These are phyloP conservation scores for Leptinotarsa defecta DNA, from an alignment of 1,140 invertebrate genomes.

Conservation along the genomic window DNA sequence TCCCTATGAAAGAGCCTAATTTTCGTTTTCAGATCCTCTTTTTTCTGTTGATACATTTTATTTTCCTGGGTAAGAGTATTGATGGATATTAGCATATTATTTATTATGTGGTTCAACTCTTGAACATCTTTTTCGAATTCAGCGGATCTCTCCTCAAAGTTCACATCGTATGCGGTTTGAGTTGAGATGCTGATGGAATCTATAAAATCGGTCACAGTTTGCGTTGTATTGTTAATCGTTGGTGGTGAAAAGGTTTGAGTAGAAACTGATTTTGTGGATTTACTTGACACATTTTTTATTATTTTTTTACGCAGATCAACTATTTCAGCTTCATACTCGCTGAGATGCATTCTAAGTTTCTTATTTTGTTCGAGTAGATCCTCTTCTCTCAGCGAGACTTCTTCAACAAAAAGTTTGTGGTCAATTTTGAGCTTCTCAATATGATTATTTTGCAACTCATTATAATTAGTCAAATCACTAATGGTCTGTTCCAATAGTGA, in stretches of 20 bases:
- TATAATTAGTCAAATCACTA: conserved; percentile 5
- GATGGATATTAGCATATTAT: conserved; percentile 9
- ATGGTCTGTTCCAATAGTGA: conserved; percentile 7
- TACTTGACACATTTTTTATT: no score
- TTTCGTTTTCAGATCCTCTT: background rate
- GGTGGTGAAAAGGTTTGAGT: background rate
- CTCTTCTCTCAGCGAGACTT: background rate
- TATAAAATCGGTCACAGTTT: background rate
- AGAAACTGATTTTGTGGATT: no score
- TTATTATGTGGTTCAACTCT: conserved; percentile 1
- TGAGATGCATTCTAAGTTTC: background rate
- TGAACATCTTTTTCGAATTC: background rate
- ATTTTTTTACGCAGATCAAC: no score
- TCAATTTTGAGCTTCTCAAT: conserved; percentile 11
- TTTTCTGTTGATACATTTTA: background rate
- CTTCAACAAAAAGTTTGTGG: background rate
- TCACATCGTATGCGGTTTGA: background rate
- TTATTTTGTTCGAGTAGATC: background rate
- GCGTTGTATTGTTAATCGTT: background rate
- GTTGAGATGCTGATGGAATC: background rate
- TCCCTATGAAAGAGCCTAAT: background rate
- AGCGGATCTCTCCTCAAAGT: conserved; percentile 4
- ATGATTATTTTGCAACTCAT: conserved; percentile 1
- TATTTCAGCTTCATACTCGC: no score
- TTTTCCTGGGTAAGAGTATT: background rate